Percentiles rank a stretch among this genome's conserved stretches.
Evolutionary conservation across 2,888 invertebrate species (phyloP).

Genomic region (Cataglyphis rosenhaueri): DNA sequence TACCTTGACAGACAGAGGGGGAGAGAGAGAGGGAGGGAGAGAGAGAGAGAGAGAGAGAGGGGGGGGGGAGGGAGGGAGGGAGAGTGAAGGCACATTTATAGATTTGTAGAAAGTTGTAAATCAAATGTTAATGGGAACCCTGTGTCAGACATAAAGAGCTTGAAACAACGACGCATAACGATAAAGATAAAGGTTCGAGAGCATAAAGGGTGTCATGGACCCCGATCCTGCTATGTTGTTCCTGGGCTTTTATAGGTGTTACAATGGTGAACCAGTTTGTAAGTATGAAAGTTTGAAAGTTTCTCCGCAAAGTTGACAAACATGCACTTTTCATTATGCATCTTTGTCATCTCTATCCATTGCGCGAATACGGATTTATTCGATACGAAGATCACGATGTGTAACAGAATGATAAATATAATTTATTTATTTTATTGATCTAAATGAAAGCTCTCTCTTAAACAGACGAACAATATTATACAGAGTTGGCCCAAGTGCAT

Average conservation of each 20-base stretch:
- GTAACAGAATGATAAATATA: not conserved
- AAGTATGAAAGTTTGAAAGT: conserved; percentile 66
- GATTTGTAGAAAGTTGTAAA: conserved; percentile 85
- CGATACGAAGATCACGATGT: not conserved
- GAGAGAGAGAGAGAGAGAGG: not conserved
- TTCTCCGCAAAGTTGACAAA: conserved; percentile 4
- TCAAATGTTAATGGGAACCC: conserved; percentile 84
- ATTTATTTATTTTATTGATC: conserved; percentile 3
- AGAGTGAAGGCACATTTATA: conserved; percentile 81
- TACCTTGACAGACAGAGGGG: conserved; percentile 64
- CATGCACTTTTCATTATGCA: not conserved
- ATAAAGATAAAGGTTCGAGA: conserved; percentile 83
- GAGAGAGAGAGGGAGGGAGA: not conserved
- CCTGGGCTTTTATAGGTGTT: conserved; percentile 69
- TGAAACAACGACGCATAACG: conserved; percentile 84
- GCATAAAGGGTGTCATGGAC: conserved; percentile 70
- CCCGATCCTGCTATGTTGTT: conserved; percentile 57
- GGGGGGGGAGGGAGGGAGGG: not conserved
- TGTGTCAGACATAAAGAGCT: conserved; percentile 84
- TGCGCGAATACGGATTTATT: not conserved
- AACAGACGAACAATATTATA: no score
- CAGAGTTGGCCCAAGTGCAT: no score
- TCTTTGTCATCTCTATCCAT: not conserved
- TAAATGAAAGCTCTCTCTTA: not conserved
- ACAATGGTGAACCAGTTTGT: conserved; percentile 72